phyloP scores from a whole-genome alignment of 2,888 invertebrate genomes.

The Drosophila demipolita region DNA sequence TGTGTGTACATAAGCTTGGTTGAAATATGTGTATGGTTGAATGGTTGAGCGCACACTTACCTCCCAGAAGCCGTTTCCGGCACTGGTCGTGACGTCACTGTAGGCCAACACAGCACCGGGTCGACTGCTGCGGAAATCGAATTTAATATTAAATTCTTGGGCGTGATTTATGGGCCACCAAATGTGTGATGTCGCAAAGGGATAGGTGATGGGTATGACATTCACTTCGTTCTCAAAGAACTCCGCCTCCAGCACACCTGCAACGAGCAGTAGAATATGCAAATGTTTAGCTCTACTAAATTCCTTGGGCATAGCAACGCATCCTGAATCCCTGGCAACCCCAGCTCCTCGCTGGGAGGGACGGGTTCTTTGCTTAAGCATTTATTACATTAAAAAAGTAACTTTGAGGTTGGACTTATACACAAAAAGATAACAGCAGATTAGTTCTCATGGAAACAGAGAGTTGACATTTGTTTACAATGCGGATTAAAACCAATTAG shows the following conservation, averaged over 20 bases:
- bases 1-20: slow-evolving; percentile 58
- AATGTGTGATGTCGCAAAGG: slow-evolving; percentile 95
- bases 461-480: background rate
- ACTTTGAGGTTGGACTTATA: background rate
- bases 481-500: background rate
- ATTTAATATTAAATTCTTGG: slow-evolving; percentile 90
- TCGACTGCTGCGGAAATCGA: slow-evolving; percentile 94
- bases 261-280: slow-evolving; percentile 18
- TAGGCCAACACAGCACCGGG: slow-evolving; percentile 94
- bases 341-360: background rate
- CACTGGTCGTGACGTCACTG: slow-evolving; percentile 90
- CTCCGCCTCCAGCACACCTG: slow-evolving; percentile 91
- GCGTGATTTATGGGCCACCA: slow-evolving; percentile 94
- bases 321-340: background rate
- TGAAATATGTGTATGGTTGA: slow-evolving; percentile 53
- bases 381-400: background rate
- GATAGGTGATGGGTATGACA: slow-evolving; percentile 95
- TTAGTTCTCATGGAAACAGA: background rate
- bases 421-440: background rate
- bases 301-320: slow-evolving; percentile 3
- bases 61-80: slow-evolving; percentile 94
- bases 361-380: background rate
- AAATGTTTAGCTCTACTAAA: slow-evolving; percentile 15
- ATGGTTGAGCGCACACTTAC: slow-evolving; percentile 86
- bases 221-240: slow-evolving; percentile 93